phyloP scores from a whole-genome alignment of 1,140 invertebrate genomes.

The Orchesella cincta region DNA sequence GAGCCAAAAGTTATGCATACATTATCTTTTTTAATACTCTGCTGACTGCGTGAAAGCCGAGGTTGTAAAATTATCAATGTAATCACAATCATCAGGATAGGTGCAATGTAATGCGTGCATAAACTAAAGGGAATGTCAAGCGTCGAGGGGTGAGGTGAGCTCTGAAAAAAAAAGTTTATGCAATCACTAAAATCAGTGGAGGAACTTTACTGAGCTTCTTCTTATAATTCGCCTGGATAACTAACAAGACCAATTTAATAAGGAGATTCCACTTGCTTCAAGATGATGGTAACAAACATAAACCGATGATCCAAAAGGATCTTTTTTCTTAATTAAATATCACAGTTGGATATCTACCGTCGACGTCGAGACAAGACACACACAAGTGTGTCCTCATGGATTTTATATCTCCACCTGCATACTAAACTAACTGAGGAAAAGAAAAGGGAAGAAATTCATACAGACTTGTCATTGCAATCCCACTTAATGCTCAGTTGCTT shows the following conservation, averaged over 20 bases:
- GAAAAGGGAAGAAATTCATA: background rate
- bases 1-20: conserved; percentile 8
- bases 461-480: background rate
- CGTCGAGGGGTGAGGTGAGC: background rate
- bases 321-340: conserved; percentile 51
- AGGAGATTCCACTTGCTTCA: background rate
- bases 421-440: conserved; percentile 31
- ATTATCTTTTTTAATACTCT: conserved; percentile 10
- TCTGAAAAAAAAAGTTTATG: conserved; percentile 1
- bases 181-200: background rate
- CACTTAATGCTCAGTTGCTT: background rate
- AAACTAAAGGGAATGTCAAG: conserved; percentile 1
- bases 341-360: conserved; percentile 47
- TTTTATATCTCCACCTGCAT: conserved; percentile 47
- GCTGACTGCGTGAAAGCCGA: background rate
- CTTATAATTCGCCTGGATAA: no score
- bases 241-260: no score
- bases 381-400: conserved; percentile 42
- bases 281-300: background rate
- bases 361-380: background rate
- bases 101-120: background rate
- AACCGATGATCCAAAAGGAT: conserved; percentile 34
- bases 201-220: background rate
- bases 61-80: conserved; percentile 24
- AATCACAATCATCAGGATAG: background rate